Conservation (phyloP, 2,888 invertebrate genomes). For the Ypsolopha sequella region DNA sequence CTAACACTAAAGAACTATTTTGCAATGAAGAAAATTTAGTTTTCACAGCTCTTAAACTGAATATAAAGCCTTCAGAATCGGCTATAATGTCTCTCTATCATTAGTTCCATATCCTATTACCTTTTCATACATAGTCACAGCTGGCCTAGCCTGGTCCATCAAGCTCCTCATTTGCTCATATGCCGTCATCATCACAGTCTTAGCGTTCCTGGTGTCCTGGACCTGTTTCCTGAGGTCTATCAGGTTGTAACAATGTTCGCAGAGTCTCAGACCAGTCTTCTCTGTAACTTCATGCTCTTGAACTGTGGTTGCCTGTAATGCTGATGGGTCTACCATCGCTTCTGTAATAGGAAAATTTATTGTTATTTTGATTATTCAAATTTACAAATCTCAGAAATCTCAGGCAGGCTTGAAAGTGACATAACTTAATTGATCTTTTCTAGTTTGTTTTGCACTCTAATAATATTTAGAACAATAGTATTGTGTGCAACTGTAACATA, state of each 20-base stretch:
- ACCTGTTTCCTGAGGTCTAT: conserved; percentile 83
- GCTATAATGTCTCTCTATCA: too few relatives aligned
- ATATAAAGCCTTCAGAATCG: too few relatives aligned
- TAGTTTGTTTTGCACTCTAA: too few relatives aligned
- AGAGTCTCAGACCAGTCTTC: conserved; percentile 75
- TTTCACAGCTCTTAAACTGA: too few relatives aligned
- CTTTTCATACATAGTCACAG: conserved; percentile 76
- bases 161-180: conserved; percentile 86
- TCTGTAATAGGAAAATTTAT: conserved; percentile 24
- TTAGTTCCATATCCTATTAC: conserved; percentile 22
- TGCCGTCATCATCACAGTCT: conserved; percentile 82
- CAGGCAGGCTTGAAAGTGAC: too few relatives aligned
- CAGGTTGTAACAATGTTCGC: conserved; percentile 83
- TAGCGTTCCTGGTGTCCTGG: conserved; percentile 84
- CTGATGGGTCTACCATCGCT: conserved; percentile 61
- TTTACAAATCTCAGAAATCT: too few relatives aligned
- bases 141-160: conserved; percentile 80
- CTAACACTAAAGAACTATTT: too few relatives aligned
- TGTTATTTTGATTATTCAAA: too few relatives aligned
- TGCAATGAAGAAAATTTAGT: too few relatives aligned
- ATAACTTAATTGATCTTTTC: too few relatives aligned
- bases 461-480: too few relatives aligned
- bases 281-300: conserved; percentile 54
- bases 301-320: conserved; percentile 26
- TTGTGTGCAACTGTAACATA: too few relatives aligned